A percentile compares a stretch with the other conserved stretches of the same genome.
phyloP scores from a whole-genome alignment of 2,797 vertebrate species.

The Zenarchopterus dispar region DNA sequence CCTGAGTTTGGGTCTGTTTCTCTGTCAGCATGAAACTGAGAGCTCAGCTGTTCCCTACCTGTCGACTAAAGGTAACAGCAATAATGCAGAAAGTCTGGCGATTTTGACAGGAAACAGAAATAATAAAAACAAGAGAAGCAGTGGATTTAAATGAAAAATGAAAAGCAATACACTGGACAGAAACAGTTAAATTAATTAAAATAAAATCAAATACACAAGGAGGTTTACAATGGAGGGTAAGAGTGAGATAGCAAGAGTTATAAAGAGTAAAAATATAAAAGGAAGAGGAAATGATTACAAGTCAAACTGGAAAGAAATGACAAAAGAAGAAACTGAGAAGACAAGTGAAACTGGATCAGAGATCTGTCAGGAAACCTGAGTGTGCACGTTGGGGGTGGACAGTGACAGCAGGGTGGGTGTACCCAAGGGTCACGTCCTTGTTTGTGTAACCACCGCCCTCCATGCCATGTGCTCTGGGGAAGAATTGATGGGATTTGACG shows the following conservation, averaged over 20 bases:
- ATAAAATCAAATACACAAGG: not conserved
- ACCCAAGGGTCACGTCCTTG: conserved; percentile 38
- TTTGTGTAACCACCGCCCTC: conserved; percentile 49
- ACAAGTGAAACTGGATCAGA: conserved; percentile 26
- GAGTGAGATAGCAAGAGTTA: not conserved
- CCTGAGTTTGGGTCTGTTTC: conserved; percentile 35
- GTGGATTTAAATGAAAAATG: not conserved
- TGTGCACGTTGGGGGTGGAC: conserved; percentile 8
- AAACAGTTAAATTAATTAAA: no score
- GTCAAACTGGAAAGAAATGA: conserved; percentile 1
- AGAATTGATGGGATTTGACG: conserved; percentile 56
- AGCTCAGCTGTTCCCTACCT: conserved; percentile 29
- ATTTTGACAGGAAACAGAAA: conserved; percentile 12
- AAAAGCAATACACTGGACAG: not conserved
- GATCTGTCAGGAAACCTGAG: conserved; percentile 15
- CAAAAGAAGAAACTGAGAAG: conserved; percentile 1
- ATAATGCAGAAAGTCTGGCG: not conserved
- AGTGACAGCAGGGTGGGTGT: conserved; percentile 14
- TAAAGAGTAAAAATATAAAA: not conserved
- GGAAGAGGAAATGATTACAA: not conserved
- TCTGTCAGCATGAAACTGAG: conserved; percentile 41
- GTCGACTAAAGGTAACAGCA: conserved; percentile 22
- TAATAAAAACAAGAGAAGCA: not conserved
- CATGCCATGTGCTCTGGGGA: conserved; percentile 28
- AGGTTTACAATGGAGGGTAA: not conserved